Base-by-base conservation (phyloP, 2,113 vertebrate genomes). In the Neoarius graeffei region DNA sequence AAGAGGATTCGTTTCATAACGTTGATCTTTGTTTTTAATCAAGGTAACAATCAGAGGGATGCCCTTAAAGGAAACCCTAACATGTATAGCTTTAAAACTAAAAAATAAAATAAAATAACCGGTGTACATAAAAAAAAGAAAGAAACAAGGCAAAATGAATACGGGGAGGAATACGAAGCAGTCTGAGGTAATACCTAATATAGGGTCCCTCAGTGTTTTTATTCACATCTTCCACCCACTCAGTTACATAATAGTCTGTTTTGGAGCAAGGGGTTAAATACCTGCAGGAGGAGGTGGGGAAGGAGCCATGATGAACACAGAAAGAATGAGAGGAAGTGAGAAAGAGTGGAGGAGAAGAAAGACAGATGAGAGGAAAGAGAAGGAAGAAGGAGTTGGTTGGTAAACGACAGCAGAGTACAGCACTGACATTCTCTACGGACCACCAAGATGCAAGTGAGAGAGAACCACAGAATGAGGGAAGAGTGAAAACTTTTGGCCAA, bases 141-240 rank as follows among this genome's bases (percentile, higher is more conserved):
- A 93, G 4, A 42, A 42, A 42, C 3, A 91, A 91, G 88, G 66
- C 35, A 81, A 71, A 89, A 86, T 89, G 90, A 90, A 90, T 42
- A 84, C 76, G 83, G 88, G 90, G 82, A 94, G 93, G 92, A 67
- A 95, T 91, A 96, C 92, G 95, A 94, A 94, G 96, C 95, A 95
- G 95, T 96, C 96, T 96, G 95, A 95, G 95, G 92, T 96, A 96
- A 97, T 99, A 99, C 98, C 98, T 99, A 99, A 99, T 96, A 94
- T 96, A 98, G 91, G 97, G 97, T 98, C 97, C 97, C 97, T 96
- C 96, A 97, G 97, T 98, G 97, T 99, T 99, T 99, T 96, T 99
- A 99, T 99, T 99, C 97, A 99, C 98, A 98, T 99, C 98, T 98
- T 99, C 98, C 97, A 99, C 97, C 98, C 98, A 99, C 96, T 99